Base-by-base conservation (phyloP, 2,888 invertebrate species). In the Horisme vitalbata region DNA sequence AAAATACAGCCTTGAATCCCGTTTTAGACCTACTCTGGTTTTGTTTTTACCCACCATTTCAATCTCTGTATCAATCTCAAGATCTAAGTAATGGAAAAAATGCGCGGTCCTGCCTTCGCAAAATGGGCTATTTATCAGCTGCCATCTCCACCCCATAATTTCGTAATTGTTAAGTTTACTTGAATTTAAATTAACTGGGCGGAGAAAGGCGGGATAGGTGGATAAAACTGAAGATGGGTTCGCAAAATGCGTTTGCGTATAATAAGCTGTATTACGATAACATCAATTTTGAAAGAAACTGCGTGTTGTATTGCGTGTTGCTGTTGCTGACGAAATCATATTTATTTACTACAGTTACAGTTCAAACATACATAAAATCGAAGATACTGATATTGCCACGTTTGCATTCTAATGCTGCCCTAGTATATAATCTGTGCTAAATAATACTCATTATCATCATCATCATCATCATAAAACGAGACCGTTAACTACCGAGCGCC, bases 31-130 rank as follows among this genome's bases (percentile, higher is more conserved):
- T 28, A 13, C 20, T 23, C 41, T 33, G 47, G 37, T 43, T 43
- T 48, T 47, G 41, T 27, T 49, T 44, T 44, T 28, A 37, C 32
- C 36, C 12, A 32, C 38, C 44, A 27, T 38, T 38, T 14, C 28
- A 37, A 6, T 18, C 28, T 33, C 28, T 48, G 53, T 51, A 53
- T 52, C 55, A 55, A 58, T 58, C 56, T 52, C 46, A 36, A 33
- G 50, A 58, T 59, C 56, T 56, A 51, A 53, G 58, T 59, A 56
- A 59, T 59, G 56, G 50, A 59, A 58, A 48, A 58, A 54, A 56
- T 44, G 39, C 49, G 55, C 50, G 56, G 49, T 54, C 52, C 52
- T 54, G 49, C 41, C 46, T 52, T 47, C 37, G 49, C 52, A 54
- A 56, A 58, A 56, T 54, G 47, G 52, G 47, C 56, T 56, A 54